Conservation (phyloP, 2,113 vertebrate species). For the Lutjanus erythropterus region DNA sequence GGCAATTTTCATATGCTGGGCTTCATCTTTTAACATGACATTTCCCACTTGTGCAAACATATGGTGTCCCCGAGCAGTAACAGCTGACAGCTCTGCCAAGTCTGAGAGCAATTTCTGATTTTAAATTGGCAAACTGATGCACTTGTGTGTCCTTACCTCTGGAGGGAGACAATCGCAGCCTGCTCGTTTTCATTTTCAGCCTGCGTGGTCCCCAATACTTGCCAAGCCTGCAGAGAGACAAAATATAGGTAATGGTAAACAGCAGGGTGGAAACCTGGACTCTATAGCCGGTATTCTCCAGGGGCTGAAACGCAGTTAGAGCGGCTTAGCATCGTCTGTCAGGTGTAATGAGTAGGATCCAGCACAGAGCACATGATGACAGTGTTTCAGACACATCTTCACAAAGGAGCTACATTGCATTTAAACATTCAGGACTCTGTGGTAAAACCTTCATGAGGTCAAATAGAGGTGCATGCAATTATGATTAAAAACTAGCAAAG, state of each 20-base stretch:
- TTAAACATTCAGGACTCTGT: conserved; percentile 11
- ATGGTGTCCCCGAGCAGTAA: conserved; percentile 12
- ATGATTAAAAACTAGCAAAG: background rate
- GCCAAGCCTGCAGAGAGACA: conserved; percentile 91
- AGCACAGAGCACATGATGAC: background rate
- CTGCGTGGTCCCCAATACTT: conserved; percentile 96
- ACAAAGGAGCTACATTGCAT: background rate
- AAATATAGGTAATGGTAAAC: conserved; percentile 54
- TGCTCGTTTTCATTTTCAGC: conserved; percentile 99
- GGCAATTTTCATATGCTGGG: conserved; percentile 1
- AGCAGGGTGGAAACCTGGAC: conserved; percentile 49
- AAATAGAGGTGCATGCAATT: background rate
- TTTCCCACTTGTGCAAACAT: conserved; percentile 38
- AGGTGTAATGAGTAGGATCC: background rate
- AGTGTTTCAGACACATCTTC: background rate
- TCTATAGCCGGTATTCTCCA: conserved; percentile 11
- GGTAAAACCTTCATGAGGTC: background rate
- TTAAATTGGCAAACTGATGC: conserved; percentile 24
- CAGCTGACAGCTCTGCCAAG: conserved; percentile 1
- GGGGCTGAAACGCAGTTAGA: conserved; percentile 27
- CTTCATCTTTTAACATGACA: conserved; percentile 35
- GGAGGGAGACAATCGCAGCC: conserved; percentile 97
- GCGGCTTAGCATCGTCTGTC: conserved; percentile 7
- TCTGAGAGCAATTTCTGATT: background rate
- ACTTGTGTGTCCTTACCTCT: conserved; percentile 89